Conservation (phyloP, 2,888 invertebrate species). For the Torymus tubicola region DNA sequence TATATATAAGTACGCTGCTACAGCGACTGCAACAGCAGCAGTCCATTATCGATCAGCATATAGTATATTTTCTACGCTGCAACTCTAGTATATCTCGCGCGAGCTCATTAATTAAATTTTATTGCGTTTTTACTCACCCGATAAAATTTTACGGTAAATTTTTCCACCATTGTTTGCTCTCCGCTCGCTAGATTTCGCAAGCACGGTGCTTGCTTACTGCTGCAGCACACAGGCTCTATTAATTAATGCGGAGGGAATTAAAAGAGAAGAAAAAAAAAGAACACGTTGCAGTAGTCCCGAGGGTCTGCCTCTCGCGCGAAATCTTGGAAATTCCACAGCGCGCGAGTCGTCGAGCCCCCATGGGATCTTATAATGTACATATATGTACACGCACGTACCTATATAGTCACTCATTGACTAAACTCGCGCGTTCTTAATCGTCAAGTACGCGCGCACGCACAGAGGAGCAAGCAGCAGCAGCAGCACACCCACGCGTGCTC, state of each 20-base stretch:
- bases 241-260: not conserved
- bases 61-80: conserved; percentile 14
- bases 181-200: conserved; percentile 2
- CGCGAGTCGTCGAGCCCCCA: too few species aligned
- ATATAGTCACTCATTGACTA: too few species aligned
- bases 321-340: too few species aligned
- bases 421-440: not conserved
- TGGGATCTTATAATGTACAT: too few species aligned
- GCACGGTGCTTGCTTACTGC: not conserved
- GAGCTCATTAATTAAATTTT: conserved; percentile 53
- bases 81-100: conserved; percentile 20
- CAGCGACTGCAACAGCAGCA: not conserved
- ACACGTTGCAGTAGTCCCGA: not conserved
- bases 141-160: conserved; percentile 8
- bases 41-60: conserved; percentile 22
- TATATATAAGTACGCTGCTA: too few species aligned
- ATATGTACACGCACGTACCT: too few species aligned
- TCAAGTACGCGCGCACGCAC: not conserved
- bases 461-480: too few species aligned
- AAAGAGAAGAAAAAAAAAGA: not conserved
- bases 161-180: conserved; percentile 23
- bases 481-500: not conserved
- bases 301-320: too few species aligned
- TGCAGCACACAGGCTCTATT: not conserved
- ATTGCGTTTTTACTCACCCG: conserved; percentile 22